Evolutionary conservation across 2,888 invertebrate genomes (phyloP), one percentile per base, ranked within the genome.

Genomic region (Amiota communis): DNA sequence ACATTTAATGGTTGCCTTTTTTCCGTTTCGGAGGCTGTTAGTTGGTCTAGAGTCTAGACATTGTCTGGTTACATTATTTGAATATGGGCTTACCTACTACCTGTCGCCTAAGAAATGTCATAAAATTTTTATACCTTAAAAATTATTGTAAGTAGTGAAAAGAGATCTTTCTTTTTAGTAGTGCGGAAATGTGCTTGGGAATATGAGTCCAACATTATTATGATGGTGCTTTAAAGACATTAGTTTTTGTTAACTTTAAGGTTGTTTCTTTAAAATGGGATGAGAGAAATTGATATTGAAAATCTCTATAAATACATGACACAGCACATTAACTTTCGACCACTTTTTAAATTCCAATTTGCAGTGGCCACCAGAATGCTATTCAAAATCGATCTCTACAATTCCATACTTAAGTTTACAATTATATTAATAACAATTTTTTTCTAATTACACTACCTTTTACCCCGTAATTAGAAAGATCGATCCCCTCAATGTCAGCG

Each of bases 1-100:
- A 68, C 67, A 53, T 68, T 53, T 68, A 68, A 68, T 68, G 67
- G 20, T 20, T 65, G 65, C 49, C 65, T 68, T 51, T 53, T 68
- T 68, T 51, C 67, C 17, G 49, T 53, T 68, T 68, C 67, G 20
- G 67, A 68, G 67, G 67, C 67, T 68, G 67, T 68, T 68, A 68
- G 67, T 53, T 68, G 67, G 67, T 68, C 53, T 49, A 67, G 23
- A 23, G 67, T 67, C 67, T 68, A 68, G 67, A 68, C 67, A 20
- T 17, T 68, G 67, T 68, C 67, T 68, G 67, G 65, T 47, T 68
- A 13, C 48, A 13, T 51, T 17, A 65, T 65, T 17, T 67, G 67
- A 12, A 47, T 8, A 15, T 36, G n/a, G n/a, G 51, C 67, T 68
- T 68, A 68, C 67, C 67, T 68, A 23, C 20, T 23, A 36, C 36